phyloP scores from a whole-genome alignment of 53 echinoderm and acorn worm species.

The Luidia sarsii region DNA sequence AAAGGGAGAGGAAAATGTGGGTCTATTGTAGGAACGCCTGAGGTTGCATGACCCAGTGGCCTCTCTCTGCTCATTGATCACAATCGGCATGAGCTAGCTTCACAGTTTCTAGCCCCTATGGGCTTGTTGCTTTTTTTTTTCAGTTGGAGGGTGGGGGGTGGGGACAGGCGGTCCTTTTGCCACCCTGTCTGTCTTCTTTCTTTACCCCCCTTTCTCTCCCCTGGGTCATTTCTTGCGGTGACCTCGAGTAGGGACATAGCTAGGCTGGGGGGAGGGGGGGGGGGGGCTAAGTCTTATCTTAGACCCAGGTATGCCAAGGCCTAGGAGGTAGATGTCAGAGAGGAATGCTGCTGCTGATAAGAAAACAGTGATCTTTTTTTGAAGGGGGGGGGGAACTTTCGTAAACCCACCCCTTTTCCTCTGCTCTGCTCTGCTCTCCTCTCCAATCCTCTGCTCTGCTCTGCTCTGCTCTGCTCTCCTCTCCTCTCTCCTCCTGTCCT shows the following conservation, averaged over 20 bases:
- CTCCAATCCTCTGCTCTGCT: neutral
- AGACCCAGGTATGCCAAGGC: conserved; percentile 37
- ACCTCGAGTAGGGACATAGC: conserved; percentile 42
- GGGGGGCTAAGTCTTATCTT: conserved; percentile 47
- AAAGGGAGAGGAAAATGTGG: too few species aligned
- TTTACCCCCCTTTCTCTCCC: too few species aligned
- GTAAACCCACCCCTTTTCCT: too few species aligned
- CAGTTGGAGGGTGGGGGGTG: too few species aligned
- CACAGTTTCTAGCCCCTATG: conserved; percentile 8
- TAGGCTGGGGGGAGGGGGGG: too few species aligned
- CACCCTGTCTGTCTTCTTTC: conserved; percentile 52
- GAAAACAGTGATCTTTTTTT: neutral
- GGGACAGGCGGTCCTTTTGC: conserved; percentile 35
- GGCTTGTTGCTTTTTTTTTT: conserved; percentile 49
- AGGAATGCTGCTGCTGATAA: conserved; percentile 39
- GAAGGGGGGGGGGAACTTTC: too few species aligned
- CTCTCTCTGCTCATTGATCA: conserved; percentile 15
- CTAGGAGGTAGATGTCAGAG: too few species aligned
- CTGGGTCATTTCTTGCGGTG: conserved; percentile 20
- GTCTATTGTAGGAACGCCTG: neutral
- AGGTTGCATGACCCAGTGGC: neutral
- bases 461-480: too few species aligned
- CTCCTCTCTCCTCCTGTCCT: too few species aligned
- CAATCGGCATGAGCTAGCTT: conserved; percentile 22
- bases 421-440: too few species aligned